A percentile compares a stretch with the other conserved stretches of the same genome.
Conservation (phyloP, 2,888 invertebrate species). For the Agonopterix subpropinquella region DNA sequence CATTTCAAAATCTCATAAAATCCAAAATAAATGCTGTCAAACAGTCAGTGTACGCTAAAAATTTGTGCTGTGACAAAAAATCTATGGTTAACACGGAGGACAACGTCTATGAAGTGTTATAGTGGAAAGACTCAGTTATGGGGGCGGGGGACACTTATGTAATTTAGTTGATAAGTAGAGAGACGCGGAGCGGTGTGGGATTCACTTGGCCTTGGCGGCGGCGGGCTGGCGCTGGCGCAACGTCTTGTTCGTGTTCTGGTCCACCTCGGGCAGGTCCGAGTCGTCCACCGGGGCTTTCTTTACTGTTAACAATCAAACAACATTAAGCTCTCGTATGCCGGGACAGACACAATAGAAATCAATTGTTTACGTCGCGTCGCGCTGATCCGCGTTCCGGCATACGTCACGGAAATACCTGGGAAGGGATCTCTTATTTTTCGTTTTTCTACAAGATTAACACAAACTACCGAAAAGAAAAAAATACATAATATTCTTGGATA, state of each 20-base stretch:
- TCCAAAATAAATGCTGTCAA: conserved; percentile 15
- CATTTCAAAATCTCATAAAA: not conserved
- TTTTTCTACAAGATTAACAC: no score
- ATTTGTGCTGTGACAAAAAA: conserved; percentile 32
- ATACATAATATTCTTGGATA: no score
- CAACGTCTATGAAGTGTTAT: conserved; percentile 15
- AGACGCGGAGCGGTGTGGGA: not conserved
- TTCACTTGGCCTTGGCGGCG: conserved; percentile 76
- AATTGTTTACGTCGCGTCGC: no score
- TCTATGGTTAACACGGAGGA: conserved; percentile 7
- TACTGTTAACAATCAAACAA: conserved; percentile 56
- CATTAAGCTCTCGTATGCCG: no score
- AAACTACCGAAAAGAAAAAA: no score
- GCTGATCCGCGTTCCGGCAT: no score
- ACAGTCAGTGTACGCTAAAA: conserved; percentile 14
- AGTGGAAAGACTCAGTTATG: conserved; percentile 43
- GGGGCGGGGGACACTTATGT: not conserved
- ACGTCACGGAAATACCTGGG: no score
- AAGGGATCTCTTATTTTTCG: no score
- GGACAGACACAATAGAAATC: no score
- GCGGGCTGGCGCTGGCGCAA: conserved; percentile 76
- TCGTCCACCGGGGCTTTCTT: conserved; percentile 81
- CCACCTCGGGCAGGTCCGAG: conserved; percentile 94
- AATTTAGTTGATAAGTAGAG: not conserved
- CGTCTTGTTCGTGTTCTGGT: conserved; percentile 90